Evolutionary conservation across 2,888 invertebrate species (phyloP), one percentile per base, ranked within the genome.

Genomic region (Drosophila borborema): DNA sequence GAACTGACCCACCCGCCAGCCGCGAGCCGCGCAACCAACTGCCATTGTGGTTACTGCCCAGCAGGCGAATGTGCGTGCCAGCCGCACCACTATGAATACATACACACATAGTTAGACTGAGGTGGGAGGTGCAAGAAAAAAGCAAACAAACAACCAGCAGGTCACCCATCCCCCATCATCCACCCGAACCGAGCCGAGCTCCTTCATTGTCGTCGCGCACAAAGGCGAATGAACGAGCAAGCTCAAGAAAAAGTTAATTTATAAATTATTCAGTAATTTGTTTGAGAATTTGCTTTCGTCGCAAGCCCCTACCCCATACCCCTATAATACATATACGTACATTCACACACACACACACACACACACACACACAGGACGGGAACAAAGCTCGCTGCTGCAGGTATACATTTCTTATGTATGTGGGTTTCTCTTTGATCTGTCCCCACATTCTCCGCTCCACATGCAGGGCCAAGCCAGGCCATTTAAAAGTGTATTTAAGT

Each of bases 241-340:
- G 40, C 64, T 59, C 72, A 81, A 76, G 75, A 83, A 89, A 82
- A 84, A 86, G 74, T 80, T 85, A 82, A 82, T 81, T 89, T 91
- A 84, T 89, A 90, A n/a, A 89, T 91, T 89, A 89, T 89, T 91
- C 85, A 91, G 89, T 90, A 90, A 90, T 91, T 90, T 90, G 87
- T 90, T 90, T 89, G 90, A 78, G 89, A 82, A 78, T 87, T 81
- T 70, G 86, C 84, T 81, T 86, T 83, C 71, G 89, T 69, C 69
- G 64, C 53, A 48, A 62, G 38, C 62, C 28, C 74, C 64, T 18
- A 8, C n/a, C 54, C 31, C n/a, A 49, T 12, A 2, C n/a, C 31
- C 8, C 16, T 3, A 45, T 20, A 45, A 28, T 40, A 43, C 36
- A 40, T 41, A 61, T n/a, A n/a, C n/a, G n/a, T n/a, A n/a, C n/a